These are phyloP conservation scores for Syngnathoides biaculeatus DNA, from an alignment of 2,113 vertebrate species.

Conservation along the genomic window DNA sequence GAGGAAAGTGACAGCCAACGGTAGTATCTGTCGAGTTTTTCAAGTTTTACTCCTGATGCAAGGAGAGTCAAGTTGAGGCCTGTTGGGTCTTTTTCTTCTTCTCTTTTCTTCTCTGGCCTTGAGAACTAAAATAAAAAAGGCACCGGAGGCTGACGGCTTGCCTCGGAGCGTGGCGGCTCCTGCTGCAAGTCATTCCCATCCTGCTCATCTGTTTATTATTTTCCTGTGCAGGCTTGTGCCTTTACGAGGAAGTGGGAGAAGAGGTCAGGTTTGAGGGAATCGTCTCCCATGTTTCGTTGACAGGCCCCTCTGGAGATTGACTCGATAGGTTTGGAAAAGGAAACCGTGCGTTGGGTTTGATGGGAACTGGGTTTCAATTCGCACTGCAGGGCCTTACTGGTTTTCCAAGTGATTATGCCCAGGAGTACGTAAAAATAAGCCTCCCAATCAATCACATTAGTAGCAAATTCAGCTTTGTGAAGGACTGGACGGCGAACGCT, in stretches of 20 bases:
- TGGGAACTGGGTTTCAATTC: constrained; percentile 22
- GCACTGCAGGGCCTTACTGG: constrained; percentile 9
- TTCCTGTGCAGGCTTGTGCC: constrained; percentile 72
- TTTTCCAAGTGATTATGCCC: constrained; percentile 12
- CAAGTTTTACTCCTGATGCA: constrained; percentile 53
- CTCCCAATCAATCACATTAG: not conserved
- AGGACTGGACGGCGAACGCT: not conserved
- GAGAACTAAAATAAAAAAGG: constrained; percentile 62
- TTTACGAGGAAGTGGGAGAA: constrained; percentile 28
- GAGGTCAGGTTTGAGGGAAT: constrained; percentile 51
- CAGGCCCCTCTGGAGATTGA: constrained; percentile 34
- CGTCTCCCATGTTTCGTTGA: constrained; percentile 63
- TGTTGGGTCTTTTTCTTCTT: constrained; percentile 30
- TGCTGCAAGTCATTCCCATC: constrained; percentile 68
- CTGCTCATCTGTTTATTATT: constrained; percentile 78
- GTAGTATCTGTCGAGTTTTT: constrained; percentile 69
- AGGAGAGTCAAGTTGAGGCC: constrained; percentile 65
- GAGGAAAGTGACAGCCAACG: constrained; percentile 72
- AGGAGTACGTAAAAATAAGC: not conserved
- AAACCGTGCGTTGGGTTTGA: constrained; percentile 28
- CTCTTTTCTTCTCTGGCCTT: constrained; percentile 51
- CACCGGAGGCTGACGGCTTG: constrained; percentile 39
- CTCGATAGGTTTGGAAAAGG: constrained; percentile 27
- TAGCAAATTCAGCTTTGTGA: not conserved
- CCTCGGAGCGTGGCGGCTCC: constrained; percentile 60